phyloP scores from a whole-genome alignment of 2,113 vertebrate species.

The zebrafish (Danio rerio) region DNA sequence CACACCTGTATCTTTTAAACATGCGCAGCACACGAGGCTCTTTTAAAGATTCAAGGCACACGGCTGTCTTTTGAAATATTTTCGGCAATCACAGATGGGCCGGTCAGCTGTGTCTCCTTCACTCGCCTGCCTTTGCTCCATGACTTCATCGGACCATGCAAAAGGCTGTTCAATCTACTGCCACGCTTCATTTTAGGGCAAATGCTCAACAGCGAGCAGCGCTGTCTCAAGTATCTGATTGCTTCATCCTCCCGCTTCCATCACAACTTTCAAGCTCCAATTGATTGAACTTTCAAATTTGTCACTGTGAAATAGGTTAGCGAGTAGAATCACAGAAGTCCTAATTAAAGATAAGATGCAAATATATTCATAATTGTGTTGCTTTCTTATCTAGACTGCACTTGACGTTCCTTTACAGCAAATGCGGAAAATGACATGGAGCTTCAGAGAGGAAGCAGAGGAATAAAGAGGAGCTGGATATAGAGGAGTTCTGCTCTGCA shows the following conservation, averaged over 20 bases:
- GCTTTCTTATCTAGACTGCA: conserved; percentile 75
- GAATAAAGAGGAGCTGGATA: conserved; percentile 4
- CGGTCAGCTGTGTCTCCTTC: conserved; percentile 37
- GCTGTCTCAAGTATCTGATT: conserved; percentile 66
- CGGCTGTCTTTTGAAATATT: conserved; percentile 27
- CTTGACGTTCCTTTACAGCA: conserved; percentile 70
- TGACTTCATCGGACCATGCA: conserved; percentile 34
- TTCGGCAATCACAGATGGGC: conserved; percentile 39
- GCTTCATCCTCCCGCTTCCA: conserved; percentile 60
- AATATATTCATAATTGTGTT: conserved; percentile 77
- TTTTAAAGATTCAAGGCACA: conserved; percentile 35
- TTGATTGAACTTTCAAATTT: conserved; percentile 76
- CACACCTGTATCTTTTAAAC: conserved; percentile 11
- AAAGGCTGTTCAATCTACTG: not conserved
- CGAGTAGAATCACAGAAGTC: conserved; percentile 70
- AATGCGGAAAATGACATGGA: conserved; percentile 53
- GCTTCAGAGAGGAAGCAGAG: conserved; percentile 31
- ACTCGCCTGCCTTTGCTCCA: not conserved
- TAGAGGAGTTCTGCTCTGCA: conserved; percentile 27
- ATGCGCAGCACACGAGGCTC: not conserved
- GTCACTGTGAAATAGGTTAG: conserved; percentile 75
- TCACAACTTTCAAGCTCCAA: conserved; percentile 70
- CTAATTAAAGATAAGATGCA: conserved; percentile 78
- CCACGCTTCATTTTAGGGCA: conserved; percentile 22
- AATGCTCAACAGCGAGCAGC: conserved; percentile 66